Conservation (phyloP, 2,113 vertebrate species). For the Grantiella picta region DNA sequence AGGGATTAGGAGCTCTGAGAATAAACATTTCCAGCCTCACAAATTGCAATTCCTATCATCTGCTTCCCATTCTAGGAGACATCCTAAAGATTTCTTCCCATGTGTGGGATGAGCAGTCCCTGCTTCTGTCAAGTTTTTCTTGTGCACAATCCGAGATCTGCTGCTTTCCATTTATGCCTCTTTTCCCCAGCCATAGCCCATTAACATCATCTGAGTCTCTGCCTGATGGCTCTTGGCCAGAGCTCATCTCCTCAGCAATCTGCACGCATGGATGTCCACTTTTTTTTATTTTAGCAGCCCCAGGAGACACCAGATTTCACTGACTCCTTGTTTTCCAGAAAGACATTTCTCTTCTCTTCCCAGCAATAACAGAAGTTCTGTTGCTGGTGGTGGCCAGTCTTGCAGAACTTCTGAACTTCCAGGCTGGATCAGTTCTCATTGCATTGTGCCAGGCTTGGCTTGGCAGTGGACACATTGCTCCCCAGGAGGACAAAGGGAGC, state of each 20-base stretch:
- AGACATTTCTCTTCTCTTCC: background rate
- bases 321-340: background rate
- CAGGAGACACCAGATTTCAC: background rate
- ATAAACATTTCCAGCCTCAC: background rate
- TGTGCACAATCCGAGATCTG: background rate
- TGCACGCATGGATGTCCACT: background rate
- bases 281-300: background rate
- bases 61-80: background rate
- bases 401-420: background rate
- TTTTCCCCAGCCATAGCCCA: background rate
- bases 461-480: rapidly evolving
- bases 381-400: background rate
- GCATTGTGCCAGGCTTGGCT: background rate
- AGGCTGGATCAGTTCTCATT: background rate
- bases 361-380: background rate
- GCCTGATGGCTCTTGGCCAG: conserved; percentile 13
- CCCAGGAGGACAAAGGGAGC: background rate
- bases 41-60: background rate
- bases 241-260: background rate
- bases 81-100: background rate
- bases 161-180: background rate
- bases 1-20: background rate
- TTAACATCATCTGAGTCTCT: background rate
- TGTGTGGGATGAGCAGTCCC: background rate
- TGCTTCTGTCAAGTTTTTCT: background rate